phyloP scores from a whole-genome alignment of 2,888 invertebrate species.

The Eristalinus aeneus region DNA sequence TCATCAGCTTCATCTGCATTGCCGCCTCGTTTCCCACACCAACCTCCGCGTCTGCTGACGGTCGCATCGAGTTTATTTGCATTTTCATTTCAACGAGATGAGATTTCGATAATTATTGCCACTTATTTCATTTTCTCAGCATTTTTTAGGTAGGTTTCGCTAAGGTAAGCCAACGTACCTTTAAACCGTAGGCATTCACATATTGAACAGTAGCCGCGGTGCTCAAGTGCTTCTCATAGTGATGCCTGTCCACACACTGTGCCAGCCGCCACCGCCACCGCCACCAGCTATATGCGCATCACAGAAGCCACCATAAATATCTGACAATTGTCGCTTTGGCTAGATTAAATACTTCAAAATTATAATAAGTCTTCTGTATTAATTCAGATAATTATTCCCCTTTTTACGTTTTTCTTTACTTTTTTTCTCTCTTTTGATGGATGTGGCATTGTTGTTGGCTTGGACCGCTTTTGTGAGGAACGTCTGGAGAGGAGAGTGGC shows the following conservation, averaged over 20 bases:
- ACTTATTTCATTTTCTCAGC: slow-evolving; percentile 75
- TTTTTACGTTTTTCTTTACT: background rate
- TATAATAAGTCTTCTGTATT: slow-evolving; percentile 57
- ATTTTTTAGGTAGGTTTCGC: slow-evolving; percentile 43
- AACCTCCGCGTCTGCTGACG: slow-evolving; percentile 1
- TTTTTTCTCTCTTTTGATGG: background rate
- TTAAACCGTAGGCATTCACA: slow-evolving; percentile 28
- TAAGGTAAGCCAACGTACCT: slow-evolving; percentile 6
- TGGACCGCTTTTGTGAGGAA: background rate
- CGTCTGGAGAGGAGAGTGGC: background rate
- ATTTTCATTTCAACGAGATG: slow-evolving; percentile 66
- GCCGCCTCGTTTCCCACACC: slow-evolving; percentile 1
- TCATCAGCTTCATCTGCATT: slow-evolving; percentile 59
- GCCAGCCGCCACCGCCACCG: background rate
- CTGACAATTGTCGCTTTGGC: slow-evolving; percentile 62
- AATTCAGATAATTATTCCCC: slow-evolving; percentile 28
- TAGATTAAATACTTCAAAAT: slow-evolving; percentile 68
- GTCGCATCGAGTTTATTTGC: slow-evolving; percentile 57
- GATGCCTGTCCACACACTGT: slow-evolving; percentile 58
- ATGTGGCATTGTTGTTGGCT: background rate
- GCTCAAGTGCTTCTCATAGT: slow-evolving; percentile 61
- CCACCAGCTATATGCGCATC: slow-evolving; percentile 51
- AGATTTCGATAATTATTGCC: slow-evolving; percentile 78
- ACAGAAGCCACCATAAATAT: slow-evolving; percentile 31
- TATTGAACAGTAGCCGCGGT: slow-evolving; percentile 65